Base-by-base conservation (phyloP, 1,140 invertebrate genomes). In the Littorina saxatilis region DNA sequence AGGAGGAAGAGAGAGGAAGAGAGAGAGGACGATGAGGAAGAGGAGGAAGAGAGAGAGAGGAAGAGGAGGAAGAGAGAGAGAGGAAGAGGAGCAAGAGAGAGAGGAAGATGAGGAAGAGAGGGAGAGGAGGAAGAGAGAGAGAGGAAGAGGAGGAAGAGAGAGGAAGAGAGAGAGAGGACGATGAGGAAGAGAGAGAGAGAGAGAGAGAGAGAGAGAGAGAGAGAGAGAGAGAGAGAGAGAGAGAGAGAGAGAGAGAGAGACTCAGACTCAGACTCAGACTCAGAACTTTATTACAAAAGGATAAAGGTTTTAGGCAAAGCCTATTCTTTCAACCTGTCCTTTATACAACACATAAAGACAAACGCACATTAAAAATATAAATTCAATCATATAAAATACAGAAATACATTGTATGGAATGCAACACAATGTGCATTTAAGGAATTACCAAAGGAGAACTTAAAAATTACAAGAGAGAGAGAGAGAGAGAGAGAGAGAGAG, bases 401-500 rank as follows among this genome's bases (percentile, higher is more conserved):
- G n/a, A n/a, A n/a, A n/a, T n/a, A n/a, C n/a, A n/a, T n/a, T n/a
- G n/a, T n/a, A n/a, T n/a, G n/a, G n/a, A n/a, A n/a, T n/a, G n/a
- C n/a, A n/a, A n/a, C n/a, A n/a, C n/a, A n/a, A n/a, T n/a, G n/a
- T n/a, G n/a, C n/a, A n/a, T n/a, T n/a, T n/a, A n/a, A n/a, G n/a
- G n/a, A n/a, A n/a, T n/a, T n/a, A n/a, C n/a, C n/a, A n/a, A n/a
- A n/a, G n/a, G n/a, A n/a, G n/a, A n/a, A n/a, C n/a, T n/a, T n/a
- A n/a, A n/a, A n/a, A n/a, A n/a, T n/a, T n/a, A n/a, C n/a, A n/a
- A n/a, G n/a, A n/a, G n/a, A n/a, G n/a, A n/a, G n/a, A 17, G 32
- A 37, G 40, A 37, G 32, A 73, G 70, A 40, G 40, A 37, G 23
- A 73, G 17, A 73, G 23, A 35, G 70, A 40, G 20, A 81, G 70